phyloP scores from a whole-genome alignment of 2,888 invertebrate species.

The Augochlorella aurata region DNA sequence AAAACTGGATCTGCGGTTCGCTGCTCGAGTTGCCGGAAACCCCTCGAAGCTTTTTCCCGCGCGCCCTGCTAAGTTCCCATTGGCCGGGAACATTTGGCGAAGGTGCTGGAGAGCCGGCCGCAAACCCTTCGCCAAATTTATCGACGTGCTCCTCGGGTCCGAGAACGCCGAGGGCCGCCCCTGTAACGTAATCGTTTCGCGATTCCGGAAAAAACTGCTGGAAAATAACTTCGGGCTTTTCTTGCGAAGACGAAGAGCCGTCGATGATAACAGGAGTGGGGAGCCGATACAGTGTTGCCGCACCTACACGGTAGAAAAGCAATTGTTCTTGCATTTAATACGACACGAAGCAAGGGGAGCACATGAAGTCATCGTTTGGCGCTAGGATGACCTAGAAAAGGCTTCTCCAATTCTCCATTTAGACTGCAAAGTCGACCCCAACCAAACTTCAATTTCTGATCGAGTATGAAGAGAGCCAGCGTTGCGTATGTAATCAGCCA shows the following conservation, averaged over 20 bases:
- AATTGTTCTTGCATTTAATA: too few species aligned
- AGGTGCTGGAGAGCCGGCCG: conserved; percentile 9
- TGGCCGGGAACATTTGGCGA: not conserved
- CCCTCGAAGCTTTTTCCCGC: not conserved
- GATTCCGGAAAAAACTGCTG: not conserved
- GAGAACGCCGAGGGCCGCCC: not conserved
- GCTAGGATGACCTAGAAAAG: too few species aligned
- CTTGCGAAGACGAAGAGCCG: not conserved
- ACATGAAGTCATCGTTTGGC: too few species aligned
- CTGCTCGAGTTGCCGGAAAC: not conserved
- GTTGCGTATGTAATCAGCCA: too few species aligned
- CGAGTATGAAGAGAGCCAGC: too few species aligned
- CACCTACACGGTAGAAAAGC: too few species aligned
- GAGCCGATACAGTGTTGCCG: too few species aligned
- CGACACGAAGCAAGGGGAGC: too few species aligned
- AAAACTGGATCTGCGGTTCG: conserved; percentile 9
- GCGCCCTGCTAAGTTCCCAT: not conserved
- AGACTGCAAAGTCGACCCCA: too few species aligned
- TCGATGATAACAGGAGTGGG: too few species aligned
- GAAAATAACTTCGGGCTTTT: not conserved
- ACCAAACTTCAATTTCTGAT: too few species aligned
- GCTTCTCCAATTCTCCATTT: too few species aligned
- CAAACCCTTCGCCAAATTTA: conserved; percentile 10
- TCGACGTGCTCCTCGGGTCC: not conserved
- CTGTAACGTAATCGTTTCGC: not conserved